Conservation (phyloP, 2,888 invertebrate species). For the Tanaodytes sp. region DNA sequence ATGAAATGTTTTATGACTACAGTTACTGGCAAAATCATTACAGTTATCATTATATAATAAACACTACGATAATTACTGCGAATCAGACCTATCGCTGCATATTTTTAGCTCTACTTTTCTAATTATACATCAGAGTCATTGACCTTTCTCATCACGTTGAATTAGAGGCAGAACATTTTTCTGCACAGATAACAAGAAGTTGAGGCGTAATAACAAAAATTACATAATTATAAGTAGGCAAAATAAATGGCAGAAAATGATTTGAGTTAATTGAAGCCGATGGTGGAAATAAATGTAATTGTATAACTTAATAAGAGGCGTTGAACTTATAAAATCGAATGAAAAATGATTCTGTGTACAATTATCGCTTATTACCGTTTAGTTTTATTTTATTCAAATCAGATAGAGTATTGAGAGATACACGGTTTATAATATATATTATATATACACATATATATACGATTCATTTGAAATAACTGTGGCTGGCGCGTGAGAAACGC, state of each 20-base stretch:
- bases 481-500: conserved; percentile 41
- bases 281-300: not conserved
- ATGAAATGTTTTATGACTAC: too few relatives aligned
- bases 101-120: too few relatives aligned
- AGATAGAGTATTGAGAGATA: conserved; percentile 43
- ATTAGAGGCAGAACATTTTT: too few relatives aligned
- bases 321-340: conserved; percentile 22
- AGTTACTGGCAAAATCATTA: too few relatives aligned
- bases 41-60: too few relatives aligned
- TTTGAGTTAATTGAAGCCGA: not conserved
- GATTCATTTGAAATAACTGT: conserved; percentile 35
- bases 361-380: conserved; percentile 29
- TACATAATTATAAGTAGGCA: too few relatives aligned
- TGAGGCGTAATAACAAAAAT: too few relatives aligned
- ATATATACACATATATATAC: too few relatives aligned
- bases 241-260: not conserved
- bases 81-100: too few relatives aligned
- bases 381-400: conserved; percentile 38
- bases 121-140: too few relatives aligned
- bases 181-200: too few relatives aligned
- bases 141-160: not conserved
- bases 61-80: too few relatives aligned
- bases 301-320: conserved; percentile 10
- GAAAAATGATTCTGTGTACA: conserved; percentile 12
- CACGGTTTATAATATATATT: conserved; percentile 38